Evolutionary conservation across 2,888 invertebrate genomes (phyloP), one percentile per base, ranked within the genome.

Genomic region (Scrobipalpa costella): DNA sequence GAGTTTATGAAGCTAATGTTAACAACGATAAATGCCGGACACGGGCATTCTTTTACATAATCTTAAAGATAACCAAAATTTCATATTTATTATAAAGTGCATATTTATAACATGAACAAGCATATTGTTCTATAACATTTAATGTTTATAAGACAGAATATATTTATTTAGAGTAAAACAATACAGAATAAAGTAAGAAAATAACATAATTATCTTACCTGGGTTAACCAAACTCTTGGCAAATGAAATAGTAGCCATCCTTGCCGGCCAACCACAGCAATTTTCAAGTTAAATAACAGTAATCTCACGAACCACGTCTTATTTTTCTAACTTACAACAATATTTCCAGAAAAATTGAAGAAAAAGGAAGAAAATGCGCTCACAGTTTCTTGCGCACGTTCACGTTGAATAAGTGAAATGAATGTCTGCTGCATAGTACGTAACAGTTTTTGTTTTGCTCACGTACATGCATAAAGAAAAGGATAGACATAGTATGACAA

Each of bases 151-250:
- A 57, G 15, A 7, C n/a, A 19, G 57, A 38, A 57, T 19, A 57
- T 34, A 11, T 9, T 19, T n/a, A 19, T 11, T 57, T 57, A 3
- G 15, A 27, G 55, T 57, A 9, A 34, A 11, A 36, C 11, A 11
- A 38, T 36, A 8, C 19, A 52, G 38, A 38, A 40, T 47, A 44
- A 15, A 6, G 7, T 2, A 44, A 27, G 9, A 44, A 59, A n/a
- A 19, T 44, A 27, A 2, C 6, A 7, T 2, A n/a, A n/a, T n/a
- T n/a, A 17, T 36, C n/a, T 66, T 85, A 91, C 90, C 90, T 84
- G 90, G 90, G 79, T 81, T 90, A 84, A 91, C 89, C 85, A 90
- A 88, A 85, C 84, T 90, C 83, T 88, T 90, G 57, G 90, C 90
- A 71, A 90, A 85, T 61, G 90, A 80, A 79, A 91, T 82, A 66